phyloP scores from a whole-genome alignment of 1,140 invertebrate species.

The Alviniconcha marisindica region DNA sequence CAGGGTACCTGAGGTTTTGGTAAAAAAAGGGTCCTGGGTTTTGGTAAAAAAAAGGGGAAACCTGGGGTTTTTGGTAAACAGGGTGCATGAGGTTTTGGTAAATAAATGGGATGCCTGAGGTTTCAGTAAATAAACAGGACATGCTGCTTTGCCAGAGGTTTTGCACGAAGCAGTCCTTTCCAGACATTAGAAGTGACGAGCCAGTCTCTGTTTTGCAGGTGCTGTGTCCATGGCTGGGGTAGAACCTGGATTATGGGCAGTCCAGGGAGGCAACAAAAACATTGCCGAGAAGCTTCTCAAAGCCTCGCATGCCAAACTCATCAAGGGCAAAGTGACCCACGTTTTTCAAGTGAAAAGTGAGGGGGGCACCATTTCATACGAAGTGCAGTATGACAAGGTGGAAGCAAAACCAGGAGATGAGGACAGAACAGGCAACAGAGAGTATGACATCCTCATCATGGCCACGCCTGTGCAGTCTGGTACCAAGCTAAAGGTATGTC shows the following conservation, averaged over 20 bases:
- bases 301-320: constrained; percentile 74
- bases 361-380: constrained; percentile 50
- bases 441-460: constrained; percentile 81
- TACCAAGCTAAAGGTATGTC: constrained; percentile 5
- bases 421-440: constrained; percentile 40
- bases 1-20: no score
- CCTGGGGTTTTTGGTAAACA: no score
- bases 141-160: no score
- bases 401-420: constrained; percentile 28
- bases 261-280: constrained; percentile 82
- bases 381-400: constrained; percentile 53
- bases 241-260: constrained; percentile 79
- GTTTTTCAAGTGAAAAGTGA: constrained; percentile 63
- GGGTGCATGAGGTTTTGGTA: no score
- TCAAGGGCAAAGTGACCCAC: constrained; percentile 70
- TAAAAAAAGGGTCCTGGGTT: no score
- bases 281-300: constrained; percentile 77
- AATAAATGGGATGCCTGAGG: no score
- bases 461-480: constrained; percentile 79
- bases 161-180: no score
- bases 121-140: no score
- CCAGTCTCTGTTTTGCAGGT: no score
- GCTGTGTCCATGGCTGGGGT: constrained; percentile 80
- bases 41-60: no score
- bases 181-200: no score